Percentiles rank a stretch among this genome's conserved stretches.
These are phyloP conservation scores for Chiloscyllium punctatum DNA, from an alignment of 2,797 vertebrate genomes.

Conservation along the genomic window DNA sequence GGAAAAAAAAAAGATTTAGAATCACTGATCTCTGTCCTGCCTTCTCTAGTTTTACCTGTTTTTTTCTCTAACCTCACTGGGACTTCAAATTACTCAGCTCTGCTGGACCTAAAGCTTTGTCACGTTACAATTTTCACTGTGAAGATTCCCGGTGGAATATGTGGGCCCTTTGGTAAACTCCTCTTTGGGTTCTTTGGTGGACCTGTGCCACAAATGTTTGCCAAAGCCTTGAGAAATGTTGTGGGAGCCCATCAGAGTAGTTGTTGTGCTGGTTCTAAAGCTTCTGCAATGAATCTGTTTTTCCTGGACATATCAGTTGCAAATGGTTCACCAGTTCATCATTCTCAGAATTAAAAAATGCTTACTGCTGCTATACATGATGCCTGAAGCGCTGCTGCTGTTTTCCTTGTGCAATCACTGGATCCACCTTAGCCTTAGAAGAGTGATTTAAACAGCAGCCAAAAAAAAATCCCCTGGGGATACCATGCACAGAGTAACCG, in stretches of 20 bases:
- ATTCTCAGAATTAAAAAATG: not conserved
- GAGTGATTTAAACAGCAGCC: slow-evolving; percentile 14
- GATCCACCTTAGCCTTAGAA: slow-evolving; percentile 27
- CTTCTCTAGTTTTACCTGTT: not conserved
- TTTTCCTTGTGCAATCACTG: slow-evolving; percentile 24
- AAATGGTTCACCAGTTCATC: not conserved
- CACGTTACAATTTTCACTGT: not conserved
- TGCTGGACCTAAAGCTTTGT: not conserved
- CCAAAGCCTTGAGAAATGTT: not conserved
- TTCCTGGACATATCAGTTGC: not conserved
- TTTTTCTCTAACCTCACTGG: not conserved
- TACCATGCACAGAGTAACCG: not conserved
- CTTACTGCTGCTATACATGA: not conserved
- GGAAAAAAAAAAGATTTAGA: not conserved
- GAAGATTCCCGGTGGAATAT: not conserved
- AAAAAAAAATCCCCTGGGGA: slow-evolving; percentile 12
- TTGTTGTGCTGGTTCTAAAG: not conserved
- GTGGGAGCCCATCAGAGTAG: not conserved
- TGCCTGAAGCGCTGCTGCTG: not conserved
- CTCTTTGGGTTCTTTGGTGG: too few species aligned
- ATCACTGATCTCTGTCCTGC: not conserved
- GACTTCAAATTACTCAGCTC: not conserved
- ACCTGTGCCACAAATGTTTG: not conserved
- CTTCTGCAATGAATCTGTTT: not conserved
- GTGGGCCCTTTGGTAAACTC: not conserved